Conservation (phyloP, 2,797 vertebrate genomes). For the Rhabdomys pumilio region DNA sequence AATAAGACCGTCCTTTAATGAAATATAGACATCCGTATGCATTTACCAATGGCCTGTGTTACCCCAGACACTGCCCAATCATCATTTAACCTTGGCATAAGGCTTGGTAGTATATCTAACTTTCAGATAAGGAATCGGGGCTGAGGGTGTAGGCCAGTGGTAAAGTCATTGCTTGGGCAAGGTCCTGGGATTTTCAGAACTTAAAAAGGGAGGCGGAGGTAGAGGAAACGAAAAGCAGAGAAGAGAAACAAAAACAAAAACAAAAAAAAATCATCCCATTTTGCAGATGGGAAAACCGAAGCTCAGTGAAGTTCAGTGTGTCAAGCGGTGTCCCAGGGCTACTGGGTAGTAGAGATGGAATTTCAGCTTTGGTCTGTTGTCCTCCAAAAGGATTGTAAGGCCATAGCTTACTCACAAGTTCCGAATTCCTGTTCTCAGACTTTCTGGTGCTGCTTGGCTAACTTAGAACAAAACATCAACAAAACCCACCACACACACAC, state of each 20-base stretch:
- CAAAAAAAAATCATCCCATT: no score
- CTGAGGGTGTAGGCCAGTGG: not conserved
- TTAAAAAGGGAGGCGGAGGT: not conserved
- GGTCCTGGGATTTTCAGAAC: not conserved
- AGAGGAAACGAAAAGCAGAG: not conserved
- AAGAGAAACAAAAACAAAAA: not conserved
- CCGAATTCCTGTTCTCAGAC: not conserved
- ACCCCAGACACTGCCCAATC: not conserved
- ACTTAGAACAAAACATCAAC: not conserved
- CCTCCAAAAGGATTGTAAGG: not conserved
- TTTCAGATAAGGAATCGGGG: not conserved
- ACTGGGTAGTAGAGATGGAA: rapidly evolving
- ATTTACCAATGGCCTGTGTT: not conserved
- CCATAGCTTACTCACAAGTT: not conserved
- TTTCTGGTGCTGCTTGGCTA: not conserved
- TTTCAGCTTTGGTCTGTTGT: not conserved
- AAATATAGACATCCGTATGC: not conserved
- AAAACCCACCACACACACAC: not conserved
- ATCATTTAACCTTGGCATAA: not conserved
- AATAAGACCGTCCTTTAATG: not conserved
- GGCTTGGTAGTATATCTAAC: not conserved
- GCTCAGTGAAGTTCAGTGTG: rapidly evolving
- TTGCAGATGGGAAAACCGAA: not conserved
- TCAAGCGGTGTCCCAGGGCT: not conserved
- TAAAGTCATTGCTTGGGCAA: not conserved